These are phyloP conservation scores for Eptatretus burgeri DNA, from an alignment of 2,113 vertebrate genomes.

Conservation along the genomic window DNA sequence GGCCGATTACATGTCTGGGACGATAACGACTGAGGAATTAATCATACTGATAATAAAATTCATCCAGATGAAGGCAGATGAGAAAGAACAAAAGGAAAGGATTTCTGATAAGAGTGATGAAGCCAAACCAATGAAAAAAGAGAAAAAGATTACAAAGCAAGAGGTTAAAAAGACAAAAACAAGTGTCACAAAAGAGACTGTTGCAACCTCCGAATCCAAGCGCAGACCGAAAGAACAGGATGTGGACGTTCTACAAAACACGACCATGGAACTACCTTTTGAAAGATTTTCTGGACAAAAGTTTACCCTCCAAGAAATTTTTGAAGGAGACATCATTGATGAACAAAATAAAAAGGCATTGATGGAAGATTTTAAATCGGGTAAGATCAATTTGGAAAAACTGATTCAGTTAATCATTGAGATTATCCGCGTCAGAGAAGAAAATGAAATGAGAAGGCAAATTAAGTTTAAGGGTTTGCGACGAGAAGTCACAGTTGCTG, in stretches of 20 bases:
- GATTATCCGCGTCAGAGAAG: conserved; percentile 19
- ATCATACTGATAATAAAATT: background rate
- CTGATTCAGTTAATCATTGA: conserved; percentile 16
- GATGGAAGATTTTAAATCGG: conserved; percentile 18
- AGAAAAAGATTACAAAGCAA: conserved; percentile 16
- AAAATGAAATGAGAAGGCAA: conserved; percentile 14
- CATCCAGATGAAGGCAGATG: background rate
- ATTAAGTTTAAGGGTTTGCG: conserved; percentile 26
- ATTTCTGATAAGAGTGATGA: conserved; percentile 27
- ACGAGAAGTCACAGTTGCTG: conserved; percentile 23
- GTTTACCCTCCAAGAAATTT: conserved; percentile 20
- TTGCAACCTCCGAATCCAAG: conserved; percentile 22
- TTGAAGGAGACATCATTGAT: conserved; percentile 17
- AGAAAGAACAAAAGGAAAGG: conserved; percentile 13
- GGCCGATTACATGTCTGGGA: no score
- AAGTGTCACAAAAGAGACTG: conserved; percentile 18
- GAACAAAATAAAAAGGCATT: conserved; percentile 22
- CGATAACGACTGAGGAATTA: no score
- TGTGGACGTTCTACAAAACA: conserved; percentile 12
- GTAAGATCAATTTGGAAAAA: conserved; percentile 16
- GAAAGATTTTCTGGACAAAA: conserved; percentile 15
- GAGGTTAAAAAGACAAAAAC: conserved; percentile 15
- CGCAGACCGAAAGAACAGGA: conserved; percentile 23
- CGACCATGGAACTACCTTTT: conserved; percentile 20
- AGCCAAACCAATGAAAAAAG: conserved; percentile 17